phyloP scores from a whole-genome alignment of 2,797 vertebrate species.

The Muscicapa striata region DNA sequence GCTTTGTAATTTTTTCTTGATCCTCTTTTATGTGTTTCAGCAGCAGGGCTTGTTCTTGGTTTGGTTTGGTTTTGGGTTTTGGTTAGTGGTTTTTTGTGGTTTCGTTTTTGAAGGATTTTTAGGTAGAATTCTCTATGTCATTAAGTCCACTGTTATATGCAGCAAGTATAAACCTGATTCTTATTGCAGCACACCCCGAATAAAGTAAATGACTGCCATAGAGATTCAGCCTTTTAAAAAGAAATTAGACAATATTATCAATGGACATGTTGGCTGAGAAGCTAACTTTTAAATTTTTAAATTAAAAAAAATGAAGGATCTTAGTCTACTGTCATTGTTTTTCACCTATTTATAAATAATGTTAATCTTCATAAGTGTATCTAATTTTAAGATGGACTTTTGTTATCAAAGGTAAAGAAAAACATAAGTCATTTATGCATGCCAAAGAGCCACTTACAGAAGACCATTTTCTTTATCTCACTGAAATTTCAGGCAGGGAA shows the following conservation, averaged over 20 bases:
- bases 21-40: neutral
- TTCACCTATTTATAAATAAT: neutral
- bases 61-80: neutral
- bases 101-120: neutral
- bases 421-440: neutral
- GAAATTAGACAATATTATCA: neutral
- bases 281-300: no score
- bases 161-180: neutral
- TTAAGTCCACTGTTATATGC: neutral
- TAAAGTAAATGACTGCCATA: neutral
- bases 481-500: neutral
- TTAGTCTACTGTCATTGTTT: neutral
- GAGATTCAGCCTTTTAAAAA: neutral
- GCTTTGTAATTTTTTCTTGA: neutral
- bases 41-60: neutral
- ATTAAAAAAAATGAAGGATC: neutral
- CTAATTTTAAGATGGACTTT: neutral
- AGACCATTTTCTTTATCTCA: neutral
- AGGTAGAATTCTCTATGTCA: neutral
- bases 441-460: neutral
- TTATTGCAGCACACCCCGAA: neutral
- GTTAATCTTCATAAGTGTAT: neutral
- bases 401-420: neutral
- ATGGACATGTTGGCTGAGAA: neutral
- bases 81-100: neutral